A percentile compares a stretch with the other conserved stretches of the same genome.
Evolutionary conservation across 1,140 invertebrate genomes (phyloP).

Genomic region (Dendrolimus punctatus): DNA sequence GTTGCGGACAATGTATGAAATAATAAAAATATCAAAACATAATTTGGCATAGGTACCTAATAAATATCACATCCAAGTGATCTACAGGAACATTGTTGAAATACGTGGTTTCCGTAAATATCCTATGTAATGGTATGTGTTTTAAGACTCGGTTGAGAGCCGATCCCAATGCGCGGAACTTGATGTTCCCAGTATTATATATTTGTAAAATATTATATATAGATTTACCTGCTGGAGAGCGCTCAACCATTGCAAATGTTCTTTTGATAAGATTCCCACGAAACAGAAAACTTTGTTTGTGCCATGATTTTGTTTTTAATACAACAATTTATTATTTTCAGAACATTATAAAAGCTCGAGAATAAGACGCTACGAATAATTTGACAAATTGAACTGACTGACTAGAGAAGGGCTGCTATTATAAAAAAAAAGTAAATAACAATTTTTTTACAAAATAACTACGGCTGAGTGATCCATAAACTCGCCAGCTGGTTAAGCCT

Average conservation of each 20-base stretch:
- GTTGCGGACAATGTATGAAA: too few relatives aligned
- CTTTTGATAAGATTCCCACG: constrained; percentile 39
- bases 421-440: too few relatives aligned
- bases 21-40: background rate
- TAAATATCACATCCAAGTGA: background rate
- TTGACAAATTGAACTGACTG: too few relatives aligned
- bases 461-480: too few relatives aligned
- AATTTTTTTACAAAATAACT: too few relatives aligned
- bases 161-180: background rate
- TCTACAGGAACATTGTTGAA: background rate
- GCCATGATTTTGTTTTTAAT: constrained; percentile 15
- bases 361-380: too few relatives aligned
- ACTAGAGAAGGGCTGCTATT: too few relatives aligned
- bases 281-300: constrained; percentile 31
- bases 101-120: background rate
- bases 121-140: background rate
- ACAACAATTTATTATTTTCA: constrained; percentile 1
- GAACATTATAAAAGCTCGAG: background rate
- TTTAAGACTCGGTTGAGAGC: background rate
- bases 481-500: too few relatives aligned
- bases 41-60: background rate
- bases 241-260: constrained; percentile 47
- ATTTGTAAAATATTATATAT: constrained; percentile 4
- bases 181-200: background rate
- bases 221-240: constrained; percentile 42